Evolutionary conservation across 1,140 invertebrate species (phyloP).

Genomic region (Lutraria rhynchaena): DNA sequence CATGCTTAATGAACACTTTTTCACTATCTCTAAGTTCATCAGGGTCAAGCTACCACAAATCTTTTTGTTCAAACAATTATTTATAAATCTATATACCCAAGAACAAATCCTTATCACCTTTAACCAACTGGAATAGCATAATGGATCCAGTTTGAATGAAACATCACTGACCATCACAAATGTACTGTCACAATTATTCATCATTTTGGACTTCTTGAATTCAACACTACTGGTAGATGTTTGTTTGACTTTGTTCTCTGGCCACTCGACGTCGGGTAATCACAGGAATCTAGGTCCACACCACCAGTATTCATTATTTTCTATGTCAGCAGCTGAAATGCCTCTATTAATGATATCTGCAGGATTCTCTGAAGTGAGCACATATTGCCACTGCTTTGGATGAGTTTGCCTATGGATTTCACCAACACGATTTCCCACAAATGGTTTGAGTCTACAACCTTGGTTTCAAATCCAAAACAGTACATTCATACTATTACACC

Average conservation of each 20-base stretch:
- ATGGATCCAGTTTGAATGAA: background rate
- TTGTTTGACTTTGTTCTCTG: background rate
- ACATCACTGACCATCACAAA: background rate
- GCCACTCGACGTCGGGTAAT: background rate
- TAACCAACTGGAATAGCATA: slow-evolving; percentile 5
- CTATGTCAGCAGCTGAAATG: background rate
- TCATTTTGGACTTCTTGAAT: slow-evolving; percentile 1
- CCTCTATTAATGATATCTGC: slow-evolving; percentile 14
- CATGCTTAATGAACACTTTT: background rate
- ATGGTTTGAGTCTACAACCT: slow-evolving; percentile 29
- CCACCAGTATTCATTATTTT: slow-evolving; percentile 4
- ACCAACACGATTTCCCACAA: slow-evolving; percentile 45
- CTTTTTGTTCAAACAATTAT: slow-evolving; percentile 27
- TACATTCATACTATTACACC: slow-evolving; percentile 50
- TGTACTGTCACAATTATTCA: background rate
- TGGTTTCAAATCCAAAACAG: slow-evolving; percentile 25
- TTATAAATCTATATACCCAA: slow-evolving; percentile 30
- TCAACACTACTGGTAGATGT: background rate
- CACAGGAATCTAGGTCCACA: slow-evolving; percentile 24
- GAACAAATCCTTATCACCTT: slow-evolving; percentile 11
- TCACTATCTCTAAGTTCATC: slow-evolving; percentile 15
- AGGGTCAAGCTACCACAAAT: background rate
- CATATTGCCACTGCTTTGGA: slow-evolving; percentile 35
- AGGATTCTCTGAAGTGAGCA: background rate
- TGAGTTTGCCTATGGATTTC: slow-evolving; percentile 18